Base-by-base conservation (phyloP, 2,888 invertebrate genomes). In the Megalurothrips usitatus region DNA sequence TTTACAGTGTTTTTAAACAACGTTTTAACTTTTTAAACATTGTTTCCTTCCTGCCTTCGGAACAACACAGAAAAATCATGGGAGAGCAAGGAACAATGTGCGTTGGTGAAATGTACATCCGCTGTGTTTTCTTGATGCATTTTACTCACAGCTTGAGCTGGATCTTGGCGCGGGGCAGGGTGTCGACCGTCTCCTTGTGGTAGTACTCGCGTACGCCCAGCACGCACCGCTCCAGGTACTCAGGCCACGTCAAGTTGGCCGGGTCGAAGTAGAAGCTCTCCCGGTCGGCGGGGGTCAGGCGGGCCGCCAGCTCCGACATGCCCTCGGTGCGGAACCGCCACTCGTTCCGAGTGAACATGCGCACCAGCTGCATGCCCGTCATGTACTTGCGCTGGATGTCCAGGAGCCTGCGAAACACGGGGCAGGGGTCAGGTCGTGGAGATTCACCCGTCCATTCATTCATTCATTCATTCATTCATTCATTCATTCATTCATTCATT, bases 181-280 rank as follows among this genome's bases (percentile, higher is more conserved):
- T 75, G 68, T 75, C 17, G 81, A 80, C 78, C 79, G 68, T 23
- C 68, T 75, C 68, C 68, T 75, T 75, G 68, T 75, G 68, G 68
- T 75, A 75, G 68, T 75, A 26, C 68, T 75, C 68, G 23, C 68
- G 68, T 11, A 75, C 68, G 8, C 68, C 68, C 26, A 75, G 68
- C 68, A 75, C 68, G 68, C 68, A 75, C 11, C 68, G 68, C 68
- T 26, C 68, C 23, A 75, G 26, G 68, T 75, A 75, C 68, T 75
- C 68, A 26, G 68, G 68, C 68, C 68, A 75, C 11, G 68, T 75
- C 26, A 9, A 75, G 68, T 75, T 75, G 68, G 68, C 68, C 68
- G 68, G 68, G 68, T 75, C 68, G 68, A 75, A 75, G 68, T 75
- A 75, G 68, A 75, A 75, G 26, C 26, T 26, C 26, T 75, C 68